phyloP scores from a whole-genome alignment of 2,113 vertebrate species.

The Haemorhous mexicanus region DNA sequence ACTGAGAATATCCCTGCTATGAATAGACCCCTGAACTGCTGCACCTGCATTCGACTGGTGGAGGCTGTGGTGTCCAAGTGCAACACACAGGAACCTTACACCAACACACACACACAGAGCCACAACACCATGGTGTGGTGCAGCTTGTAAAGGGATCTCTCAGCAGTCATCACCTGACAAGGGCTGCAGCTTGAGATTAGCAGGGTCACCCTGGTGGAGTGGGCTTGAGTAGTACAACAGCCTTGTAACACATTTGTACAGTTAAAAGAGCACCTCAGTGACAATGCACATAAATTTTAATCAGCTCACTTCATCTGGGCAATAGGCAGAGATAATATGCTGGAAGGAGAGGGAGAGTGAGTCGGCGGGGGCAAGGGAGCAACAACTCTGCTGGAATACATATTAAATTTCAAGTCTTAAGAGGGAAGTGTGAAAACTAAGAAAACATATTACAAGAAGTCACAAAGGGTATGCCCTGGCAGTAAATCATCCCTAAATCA shows the following conservation, averaged over 20 bases:
- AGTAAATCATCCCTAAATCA: conserved; percentile 27
- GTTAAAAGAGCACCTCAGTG: conserved; percentile 32
- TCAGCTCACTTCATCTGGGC: conserved; percentile 17
- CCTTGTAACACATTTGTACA: not conserved
- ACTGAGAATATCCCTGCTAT: not conserved
- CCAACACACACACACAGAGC: not conserved
- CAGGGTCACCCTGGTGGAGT: not conserved
- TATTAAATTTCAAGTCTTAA: conserved; percentile 65
- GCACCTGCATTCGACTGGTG: not conserved
- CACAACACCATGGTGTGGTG: not conserved
- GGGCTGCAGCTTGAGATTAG: conserved; percentile 56
- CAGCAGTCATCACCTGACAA: conserved; percentile 52
- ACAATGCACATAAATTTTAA: conserved; percentile 29
- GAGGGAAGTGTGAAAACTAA: conserved; percentile 52
- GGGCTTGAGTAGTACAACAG: not conserved
- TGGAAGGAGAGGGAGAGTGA: not conserved
- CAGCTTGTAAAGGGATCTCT: conserved; percentile 41
- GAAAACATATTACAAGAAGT: not conserved
- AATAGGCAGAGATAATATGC: not conserved
- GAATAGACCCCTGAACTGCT: not conserved
- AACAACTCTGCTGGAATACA: conserved; percentile 57
- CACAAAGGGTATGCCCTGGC: not conserved
- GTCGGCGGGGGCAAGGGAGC: conserved; percentile 13
- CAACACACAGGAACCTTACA: not conserved
- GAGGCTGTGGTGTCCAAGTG: not conserved